Conservation (phyloP, 2,797 vertebrate species). For the Micrastur ruficollis region DNA sequence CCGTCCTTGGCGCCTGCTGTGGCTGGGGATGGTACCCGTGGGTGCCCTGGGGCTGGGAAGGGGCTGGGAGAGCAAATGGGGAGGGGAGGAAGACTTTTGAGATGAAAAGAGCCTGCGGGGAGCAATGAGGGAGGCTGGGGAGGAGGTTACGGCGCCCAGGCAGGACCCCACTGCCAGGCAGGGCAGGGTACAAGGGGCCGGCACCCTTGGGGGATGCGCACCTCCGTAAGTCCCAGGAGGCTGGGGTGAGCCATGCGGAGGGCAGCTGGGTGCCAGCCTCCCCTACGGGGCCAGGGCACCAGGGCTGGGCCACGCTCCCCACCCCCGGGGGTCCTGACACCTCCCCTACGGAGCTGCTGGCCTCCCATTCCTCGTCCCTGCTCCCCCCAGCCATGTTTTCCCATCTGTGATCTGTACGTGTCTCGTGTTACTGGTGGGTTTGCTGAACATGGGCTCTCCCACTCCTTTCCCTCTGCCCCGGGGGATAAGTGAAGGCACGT, state of each 20-base stretch:
- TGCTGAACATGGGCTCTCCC: not conserved
- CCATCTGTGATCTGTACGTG: not conserved
- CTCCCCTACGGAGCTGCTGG: not conserved
- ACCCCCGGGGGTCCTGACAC: not conserved
- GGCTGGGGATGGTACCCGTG: not conserved
- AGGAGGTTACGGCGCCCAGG: not conserved
- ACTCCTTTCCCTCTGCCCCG: not conserved
- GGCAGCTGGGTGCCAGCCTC: not conserved
- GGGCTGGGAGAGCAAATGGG: conserved; percentile 14
- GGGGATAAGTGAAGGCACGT: not conserved
- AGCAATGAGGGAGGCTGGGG: not conserved
- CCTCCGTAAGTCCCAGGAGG: not conserved
- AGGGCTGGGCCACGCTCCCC: not conserved
- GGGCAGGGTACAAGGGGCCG: not conserved
- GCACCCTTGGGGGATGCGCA: not conserved
- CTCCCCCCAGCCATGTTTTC: not conserved
- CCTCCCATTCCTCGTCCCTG: not conserved
- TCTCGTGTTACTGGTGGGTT: not conserved
- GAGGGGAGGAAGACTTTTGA: conserved; percentile 19
- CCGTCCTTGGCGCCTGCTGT: not conserved
- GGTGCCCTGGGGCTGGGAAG: not conserved
- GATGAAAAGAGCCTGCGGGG: not conserved
- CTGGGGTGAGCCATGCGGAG: not conserved
- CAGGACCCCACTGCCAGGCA: not conserved
- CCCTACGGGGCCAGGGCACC: not conserved